A percentile compares a stretch with the other conserved stretches of the same genome.
Evolutionary conservation across 2,888 invertebrate species (phyloP).

Genomic region (Idaea straminata): DNA sequence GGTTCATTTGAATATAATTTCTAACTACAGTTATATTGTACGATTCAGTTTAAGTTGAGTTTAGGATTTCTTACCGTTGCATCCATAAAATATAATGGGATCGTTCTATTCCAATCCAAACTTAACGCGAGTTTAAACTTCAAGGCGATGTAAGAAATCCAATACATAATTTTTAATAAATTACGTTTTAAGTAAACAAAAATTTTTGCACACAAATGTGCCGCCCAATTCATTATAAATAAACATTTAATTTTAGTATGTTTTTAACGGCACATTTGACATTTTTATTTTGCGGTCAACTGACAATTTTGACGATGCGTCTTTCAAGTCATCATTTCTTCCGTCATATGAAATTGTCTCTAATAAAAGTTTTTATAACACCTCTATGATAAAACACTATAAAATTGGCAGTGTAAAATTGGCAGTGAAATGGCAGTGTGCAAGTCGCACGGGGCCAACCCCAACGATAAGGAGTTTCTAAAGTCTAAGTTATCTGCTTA

Average conservation of each 20-base stretch:
- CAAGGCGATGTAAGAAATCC: constrained; percentile 47
- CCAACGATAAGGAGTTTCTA: too few relatives aligned
- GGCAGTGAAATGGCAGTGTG: too few relatives aligned
- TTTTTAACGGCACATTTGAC: not conserved
- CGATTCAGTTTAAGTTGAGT: not conserved
- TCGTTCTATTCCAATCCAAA: constrained; percentile 42
- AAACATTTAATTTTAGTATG: constrained; percentile 19
- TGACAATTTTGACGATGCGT: not conserved
- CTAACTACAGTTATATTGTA: constrained; percentile 5
- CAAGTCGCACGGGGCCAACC: too few relatives aligned
- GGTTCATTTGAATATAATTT: constrained; percentile 3
- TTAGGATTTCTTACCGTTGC: constrained; percentile 37
- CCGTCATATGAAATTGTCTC: not conserved
- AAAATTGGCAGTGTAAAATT: too few relatives aligned
- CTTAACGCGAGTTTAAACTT: constrained; percentile 31
- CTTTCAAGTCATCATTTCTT: not conserved
- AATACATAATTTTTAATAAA: constrained; percentile 40
- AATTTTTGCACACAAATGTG: constrained; percentile 43
- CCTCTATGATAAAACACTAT: too few relatives aligned
- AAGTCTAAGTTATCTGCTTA: too few relatives aligned
- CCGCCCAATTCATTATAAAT: constrained; percentile 37
- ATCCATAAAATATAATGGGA: constrained; percentile 40
- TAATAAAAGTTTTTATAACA: too few relatives aligned
- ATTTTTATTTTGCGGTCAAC: not conserved
- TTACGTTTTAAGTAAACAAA: constrained; percentile 40